These are phyloP conservation scores for Argyrosomus japonicus DNA, from an alignment of 2,113 vertebrate genomes.

Conservation along the genomic window DNA sequence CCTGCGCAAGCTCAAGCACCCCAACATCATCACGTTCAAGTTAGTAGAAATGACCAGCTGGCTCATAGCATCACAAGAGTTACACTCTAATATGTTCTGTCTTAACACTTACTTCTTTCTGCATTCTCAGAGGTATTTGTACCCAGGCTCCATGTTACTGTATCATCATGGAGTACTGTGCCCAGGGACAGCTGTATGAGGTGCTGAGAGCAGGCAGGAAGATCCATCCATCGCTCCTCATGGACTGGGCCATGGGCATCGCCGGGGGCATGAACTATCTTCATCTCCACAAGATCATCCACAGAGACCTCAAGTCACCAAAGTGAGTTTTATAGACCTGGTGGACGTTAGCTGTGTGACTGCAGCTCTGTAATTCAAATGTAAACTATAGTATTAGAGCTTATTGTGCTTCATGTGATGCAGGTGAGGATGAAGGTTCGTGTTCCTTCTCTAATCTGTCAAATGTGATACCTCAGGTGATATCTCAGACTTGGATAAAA, in stretches of 20 bases:
- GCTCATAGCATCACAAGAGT: background rate
- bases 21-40: conserved; percentile 99
- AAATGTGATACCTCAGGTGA: background rate
- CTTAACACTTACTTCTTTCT: conserved; percentile 13
- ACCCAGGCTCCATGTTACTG: conserved; percentile 99
- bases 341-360: background rate
- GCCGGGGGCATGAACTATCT: conserved; percentile 99
- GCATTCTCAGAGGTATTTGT: conserved; percentile 91
- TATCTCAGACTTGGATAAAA: background rate
- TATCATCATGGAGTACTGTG: conserved; percentile 99
- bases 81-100: background rate
- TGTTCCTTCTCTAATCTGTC: background rate
- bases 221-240: conserved; percentile 94
- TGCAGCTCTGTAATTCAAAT: background rate
- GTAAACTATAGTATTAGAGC: background rate
- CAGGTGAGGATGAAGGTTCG: background rate
- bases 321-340: conserved; percentile 84
- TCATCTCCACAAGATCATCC: conserved; percentile 99
- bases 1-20: conserved; percentile 96
- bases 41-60: conserved; percentile 76
- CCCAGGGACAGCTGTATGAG: conserved; percentile 98
- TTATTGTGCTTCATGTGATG: background rate
- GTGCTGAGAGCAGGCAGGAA: conserved; percentile 96
- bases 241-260: conserved; percentile 99
- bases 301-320: conserved; percentile 98